Evolutionary conservation across 1,140 invertebrate species (phyloP), one percentile per base, ranked within the genome.

Genomic region (Platyura marginata): DNA sequence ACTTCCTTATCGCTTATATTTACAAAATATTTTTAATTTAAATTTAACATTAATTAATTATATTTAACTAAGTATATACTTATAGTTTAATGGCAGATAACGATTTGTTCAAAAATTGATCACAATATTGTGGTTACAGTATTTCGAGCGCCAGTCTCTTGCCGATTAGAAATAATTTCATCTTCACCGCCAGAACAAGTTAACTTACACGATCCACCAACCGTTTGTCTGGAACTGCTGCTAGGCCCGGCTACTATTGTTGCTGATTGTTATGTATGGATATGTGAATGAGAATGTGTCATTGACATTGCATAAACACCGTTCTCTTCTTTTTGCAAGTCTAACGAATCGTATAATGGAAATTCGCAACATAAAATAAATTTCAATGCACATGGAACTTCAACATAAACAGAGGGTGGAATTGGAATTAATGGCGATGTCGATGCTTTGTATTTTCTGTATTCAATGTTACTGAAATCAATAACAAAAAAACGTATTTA

Each of bases 361-460:
- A 78, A 88, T 56, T 92, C 87, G 54, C 84, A 91, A 56, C 85
- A 90, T 13, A 85, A 56, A 3, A 86, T 63, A 50, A 77, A 86
- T 57, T 90, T 91, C 8, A 92, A 56, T 40, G 78, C 78, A 49
- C 67, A 67, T 8, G 87, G 87, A 6, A 91, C 77, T 58, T 84
- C 80, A 1, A 75, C 72, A 58, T 91, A 93, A 36, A 89, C 74
- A 2, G 75, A 66, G 0, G 84, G 81, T 2, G 87, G 87, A 48
- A 91, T 75, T 4, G 84, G 86, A 51, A 93, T 82, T 44, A 93
- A 58, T 2, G 85, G 85, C 42, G 86, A 90, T 13, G 87, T 91
- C 1, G 77, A 80, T 20, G 73, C 67, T 58, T 92, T 91, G 59
- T 91, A 93, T 49, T 77, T 75, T 43, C 80, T 70, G 64, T 93